A percentile compares a stretch with the other conserved stretches of the same genome.
Evolutionary conservation across 2,797 vertebrate genomes (phyloP).

Genomic region (Muscicapa striata): DNA sequence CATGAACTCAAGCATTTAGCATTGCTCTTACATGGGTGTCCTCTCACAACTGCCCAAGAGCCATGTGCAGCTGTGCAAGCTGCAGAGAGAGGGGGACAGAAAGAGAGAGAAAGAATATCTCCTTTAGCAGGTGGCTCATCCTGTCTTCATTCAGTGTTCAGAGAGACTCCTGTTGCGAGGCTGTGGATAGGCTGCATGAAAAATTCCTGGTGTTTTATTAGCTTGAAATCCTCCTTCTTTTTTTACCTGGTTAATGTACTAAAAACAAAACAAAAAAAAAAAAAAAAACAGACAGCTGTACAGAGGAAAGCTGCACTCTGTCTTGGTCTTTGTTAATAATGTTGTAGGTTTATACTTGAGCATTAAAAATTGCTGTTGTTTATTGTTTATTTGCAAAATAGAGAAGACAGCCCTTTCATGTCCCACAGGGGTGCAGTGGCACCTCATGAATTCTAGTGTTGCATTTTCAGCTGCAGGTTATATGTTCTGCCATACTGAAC

Average conservation of each 20-base stretch:
- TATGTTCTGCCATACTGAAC: neutral
- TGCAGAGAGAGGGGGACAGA: neutral
- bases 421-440: neutral
- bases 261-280: neutral
- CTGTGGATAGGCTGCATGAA: neutral
- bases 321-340: neutral
- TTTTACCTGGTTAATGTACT: neutral
- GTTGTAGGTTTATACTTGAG: neutral
- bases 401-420: neutral
- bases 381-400: neutral
- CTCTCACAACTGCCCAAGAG: neutral
- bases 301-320: neutral
- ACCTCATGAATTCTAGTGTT: neutral
- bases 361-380: neutral
- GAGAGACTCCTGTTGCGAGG: neutral
- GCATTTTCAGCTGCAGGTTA: neutral
- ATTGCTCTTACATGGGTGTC: fast-evolving
- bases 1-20: neutral
- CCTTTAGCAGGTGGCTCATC: neutral
- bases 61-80: neutral
- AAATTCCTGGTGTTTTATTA: neutral
- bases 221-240: neutral
- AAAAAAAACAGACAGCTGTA: neutral
- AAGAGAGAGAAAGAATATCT: neutral
- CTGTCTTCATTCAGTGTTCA: neutral